phyloP scores from a whole-genome alignment of 2,797 vertebrate genomes.

The Melanotaenia maccullochi region DNA sequence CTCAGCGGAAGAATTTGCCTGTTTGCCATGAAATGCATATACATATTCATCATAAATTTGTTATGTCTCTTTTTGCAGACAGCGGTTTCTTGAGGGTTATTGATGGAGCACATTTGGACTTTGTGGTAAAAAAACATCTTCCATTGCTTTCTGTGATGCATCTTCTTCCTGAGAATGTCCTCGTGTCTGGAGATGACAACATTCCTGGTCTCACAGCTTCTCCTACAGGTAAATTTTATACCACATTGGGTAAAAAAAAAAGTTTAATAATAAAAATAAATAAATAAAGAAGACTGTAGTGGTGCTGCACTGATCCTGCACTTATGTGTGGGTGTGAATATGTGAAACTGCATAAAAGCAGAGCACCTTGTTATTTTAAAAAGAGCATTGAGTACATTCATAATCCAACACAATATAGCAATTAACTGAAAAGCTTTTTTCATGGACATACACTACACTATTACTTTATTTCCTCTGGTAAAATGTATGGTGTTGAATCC shows the following conservation, averaged over 20 bases:
- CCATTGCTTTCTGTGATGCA: slow-evolving; percentile 79
- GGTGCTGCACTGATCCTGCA: neutral
- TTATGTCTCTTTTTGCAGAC: slow-evolving; percentile 77
- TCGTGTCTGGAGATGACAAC: slow-evolving; percentile 84
- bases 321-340: slow-evolving; percentile 1
- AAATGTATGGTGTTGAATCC: neutral
- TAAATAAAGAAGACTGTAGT: neutral
- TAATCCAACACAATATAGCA: neutral
- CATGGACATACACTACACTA: neutral
- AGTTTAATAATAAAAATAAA: neutral
- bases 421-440: neutral
- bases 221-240: slow-evolving; percentile 65
- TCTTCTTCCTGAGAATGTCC: slow-evolving; percentile 90
- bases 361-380: neutral
- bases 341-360: neutral
- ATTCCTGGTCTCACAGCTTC: slow-evolving; percentile 85
- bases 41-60: slow-evolving; percentile 17
- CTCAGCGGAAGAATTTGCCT: slow-evolving; percentile 21
- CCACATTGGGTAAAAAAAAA: neutral
- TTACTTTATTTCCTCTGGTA: neutral
- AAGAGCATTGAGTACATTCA: neutral
- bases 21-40: slow-evolving; percentile 34
- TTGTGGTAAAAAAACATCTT: slow-evolving; percentile 81
- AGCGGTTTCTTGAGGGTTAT: slow-evolving; percentile 79
- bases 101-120: slow-evolving; percentile 86